Conservation (phyloP, 2,113 vertebrate genomes). For the Coreoperca whiteheadi region DNA sequence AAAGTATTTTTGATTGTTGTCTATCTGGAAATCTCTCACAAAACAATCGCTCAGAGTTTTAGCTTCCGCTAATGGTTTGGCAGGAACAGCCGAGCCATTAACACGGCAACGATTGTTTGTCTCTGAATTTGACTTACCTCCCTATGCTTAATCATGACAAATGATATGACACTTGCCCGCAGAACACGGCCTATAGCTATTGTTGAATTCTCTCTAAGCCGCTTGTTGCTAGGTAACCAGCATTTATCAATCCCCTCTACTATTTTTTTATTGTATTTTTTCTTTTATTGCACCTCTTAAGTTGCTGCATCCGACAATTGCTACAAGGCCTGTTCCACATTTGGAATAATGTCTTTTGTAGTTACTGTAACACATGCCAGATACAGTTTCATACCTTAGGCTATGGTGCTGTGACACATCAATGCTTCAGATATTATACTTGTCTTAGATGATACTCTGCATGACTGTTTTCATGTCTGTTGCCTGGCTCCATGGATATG, state of each 20-base stretch:
- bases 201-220: slow-evolving; percentile 64
- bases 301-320: slow-evolving; percentile 46
- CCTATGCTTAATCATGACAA: slow-evolving; percentile 73
- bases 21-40: slow-evolving; percentile 33
- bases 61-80: slow-evolving; percentile 41
- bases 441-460: slow-evolving; percentile 53
- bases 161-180: slow-evolving; percentile 67
- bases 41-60: slow-evolving; percentile 45
- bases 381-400: slow-evolving; percentile 59
- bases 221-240: slow-evolving; percentile 82
- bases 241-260: slow-evolving; percentile 63
- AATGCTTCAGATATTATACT: slow-evolving; percentile 68
- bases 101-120: slow-evolving; percentile 62
- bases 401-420: slow-evolving; percentile 71
- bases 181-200: slow-evolving; percentile 61
- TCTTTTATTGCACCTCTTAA: slow-evolving; percentile 60
- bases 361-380: slow-evolving; percentile 67
- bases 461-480: slow-evolving; percentile 51
- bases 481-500: slow-evolving; percentile 31
- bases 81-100: slow-evolving; percentile 54
- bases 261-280: slow-evolving; percentile 60
- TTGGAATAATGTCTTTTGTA: slow-evolving; percentile 54
- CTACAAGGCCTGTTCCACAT: slow-evolving; percentile 57
- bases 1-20: slow-evolving; percentile 51
- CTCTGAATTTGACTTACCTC: slow-evolving; percentile 70